Base-by-base conservation (phyloP, 1,140 invertebrate species). In the Steinernema khuongi region DNA sequence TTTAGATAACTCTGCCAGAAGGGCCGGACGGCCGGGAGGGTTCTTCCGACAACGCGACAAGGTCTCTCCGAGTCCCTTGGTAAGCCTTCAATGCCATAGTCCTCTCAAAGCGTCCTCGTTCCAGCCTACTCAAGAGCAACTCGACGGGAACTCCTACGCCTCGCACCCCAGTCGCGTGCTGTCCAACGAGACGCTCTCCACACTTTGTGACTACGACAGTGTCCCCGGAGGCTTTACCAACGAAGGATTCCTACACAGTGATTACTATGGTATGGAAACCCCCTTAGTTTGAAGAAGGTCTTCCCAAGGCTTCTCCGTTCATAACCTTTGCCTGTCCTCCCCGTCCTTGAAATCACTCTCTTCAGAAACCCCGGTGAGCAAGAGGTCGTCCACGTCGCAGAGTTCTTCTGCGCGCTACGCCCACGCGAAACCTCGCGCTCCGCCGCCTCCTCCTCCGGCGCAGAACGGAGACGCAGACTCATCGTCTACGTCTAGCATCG, bases 41-140 rank as follows among this genome's bases (percentile, higher is more conserved):
- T 60, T 60, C 50, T 60, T 60, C 50, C 14, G n/a, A n/a, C n/a
- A 60, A 26, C 50, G 50, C 50, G 50, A 60, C 14, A 60, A 60
- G 22, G 19, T 22, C 14, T 60, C 50, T 11, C 50, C 50, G 11
- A 60, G 50, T 60, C 50, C 50, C 26, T 22, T 60, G 50, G 50
- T 60, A 60, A 7, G 22, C 14, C 26, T 22, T 14, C 22, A 22
- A n/a, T n/a, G n/a, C 2, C 19, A 4, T 60, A 7, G 22, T 22
- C 26, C 22, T 11, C 26, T 4, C 2, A 7, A 14, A 60, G 14
- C 19, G 4, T 17, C 11, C 50, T 60, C 50, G 36, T 60, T 60
- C 26, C 22, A 60, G 50, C 50, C 50, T 4, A 60, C 50, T 4
- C 50, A 60, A 60, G 50, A 60, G 11, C 50, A 60, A 26, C 50